Base-by-base conservation (phyloP, 2,797 vertebrate genomes). In the Eulemur mongoz region DNA sequence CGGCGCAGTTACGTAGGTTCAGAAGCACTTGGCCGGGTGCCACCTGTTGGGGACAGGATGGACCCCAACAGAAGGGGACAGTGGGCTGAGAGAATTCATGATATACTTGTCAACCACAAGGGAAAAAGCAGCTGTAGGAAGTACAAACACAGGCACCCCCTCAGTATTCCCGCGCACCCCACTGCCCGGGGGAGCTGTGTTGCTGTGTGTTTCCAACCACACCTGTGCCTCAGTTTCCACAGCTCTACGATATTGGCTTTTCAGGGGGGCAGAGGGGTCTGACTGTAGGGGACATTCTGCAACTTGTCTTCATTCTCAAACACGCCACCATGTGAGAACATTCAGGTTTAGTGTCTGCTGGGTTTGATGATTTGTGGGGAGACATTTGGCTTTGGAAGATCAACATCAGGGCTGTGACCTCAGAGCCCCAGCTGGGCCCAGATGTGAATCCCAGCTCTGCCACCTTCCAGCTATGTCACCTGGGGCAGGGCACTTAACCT, bases 101-200 rank as follows among this genome's bases (percentile, higher is more conserved):
- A 32, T 1, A 6, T 6, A 4, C 17, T 25, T 10, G 48, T 40
- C 38, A 40, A 40, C 38, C 38, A 40, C 38, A 40, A 40, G 5
- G 38, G 38, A 40, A 40, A 40, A 61, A 59, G 35, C 32, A 35
- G 61, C n/a, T 4, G 6, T 14, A 1, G 5, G 22, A 12, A 6
- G 18, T 18, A 35, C 40, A 35, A 40, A n/a, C 3, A 15, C 35
- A 22, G 27, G 18, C 2, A 14, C 1, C 12, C 45, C 43, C 38
- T 59, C 18, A 0, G 2, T 13, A 0, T 18, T 10, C 70, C 50
- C 2, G 0, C 0, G 0, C 14, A 1, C 2, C 38, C 89, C 83
- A 12, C 30, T 17, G 0, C 48, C 61, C 50, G 4, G 2, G 54
- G 70, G 35, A 52, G 35, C 18, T 50, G 2, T 8, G 13, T 40